Evolutionary conservation across 1,140 invertebrate genomes (phyloP), one percentile per base, ranked within the genome.

Genomic region (Diachasmimorpha longicaudata): DNA sequence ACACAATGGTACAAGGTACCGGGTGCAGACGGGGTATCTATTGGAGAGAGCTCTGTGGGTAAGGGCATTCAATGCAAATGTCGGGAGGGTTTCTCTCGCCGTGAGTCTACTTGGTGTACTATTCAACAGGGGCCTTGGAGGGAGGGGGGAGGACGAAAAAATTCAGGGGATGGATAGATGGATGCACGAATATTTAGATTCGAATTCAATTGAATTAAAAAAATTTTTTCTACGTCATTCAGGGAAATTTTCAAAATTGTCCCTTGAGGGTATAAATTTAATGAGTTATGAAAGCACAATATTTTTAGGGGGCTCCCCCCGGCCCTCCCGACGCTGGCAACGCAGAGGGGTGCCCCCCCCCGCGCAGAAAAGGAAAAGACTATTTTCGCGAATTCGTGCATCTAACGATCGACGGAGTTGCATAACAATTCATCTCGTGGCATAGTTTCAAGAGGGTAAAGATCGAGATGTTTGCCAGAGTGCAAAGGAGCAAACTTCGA

Each of bases 1-100:
- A 79, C 76, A 79, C 79, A 79, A 79, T 79, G 79, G 79, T 79
- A 79, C 79, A 79, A 74, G 79, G 79, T 73, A 79, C 79, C 78
- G 76, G 79, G 79, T 78, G 76, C 76, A 78, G 74, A 67, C 31
- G 13, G 66, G 46, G 75, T 68, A 77, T 67, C 78, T 74, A 75
- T 75, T 75, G 77, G 70, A 75, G 70, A 23, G 46, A 66, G 42
- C 67, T 52, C 70, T 48, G 76, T 76, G 77, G 78, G 72, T 79
- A 79, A 79, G 74, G 52, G 76, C 75, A 79, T 79, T 79, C 79
- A 79, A 79, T 79, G 79, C 79, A 79, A 79, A 79, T 79, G 74
- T 66, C 76, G 36, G 74, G 71, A 74, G 72, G 55, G 31, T 68
- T 71, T 76, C 70, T 70, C 46, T 74, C 72, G n/a, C 11, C n/a